phyloP scores from a whole-genome alignment of 2,113 vertebrate species.

The Poicephalus gulielmi region DNA sequence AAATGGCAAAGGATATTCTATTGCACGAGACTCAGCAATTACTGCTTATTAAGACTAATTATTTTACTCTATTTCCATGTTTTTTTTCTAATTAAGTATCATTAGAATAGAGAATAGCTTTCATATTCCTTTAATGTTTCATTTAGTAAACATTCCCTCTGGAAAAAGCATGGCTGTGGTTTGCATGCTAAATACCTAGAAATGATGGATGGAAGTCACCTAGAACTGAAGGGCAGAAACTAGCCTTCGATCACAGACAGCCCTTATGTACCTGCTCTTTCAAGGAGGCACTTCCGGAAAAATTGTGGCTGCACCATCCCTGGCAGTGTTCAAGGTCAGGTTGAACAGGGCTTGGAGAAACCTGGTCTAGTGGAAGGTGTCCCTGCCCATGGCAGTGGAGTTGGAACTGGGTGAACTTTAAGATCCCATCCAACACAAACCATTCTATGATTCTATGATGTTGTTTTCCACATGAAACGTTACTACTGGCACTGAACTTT shows the following conservation, averaged over 20 bases:
- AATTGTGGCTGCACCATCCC: not conserved
- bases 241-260: not conserved
- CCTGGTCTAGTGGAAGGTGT: not conserved
- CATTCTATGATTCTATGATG: not conserved
- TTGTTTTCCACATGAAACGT: not conserved
- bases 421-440: not conserved
- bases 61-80: slow-evolving; percentile 46
- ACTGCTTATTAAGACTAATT: slow-evolving; percentile 57
- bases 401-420: not conserved
- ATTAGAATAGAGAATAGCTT: slow-evolving; percentile 44
- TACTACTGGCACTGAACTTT: not conserved
- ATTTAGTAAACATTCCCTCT: slow-evolving; percentile 48
- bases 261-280: not conserved
- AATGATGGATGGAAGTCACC: not conserved
- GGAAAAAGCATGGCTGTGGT: not conserved
- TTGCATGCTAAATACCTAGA: slow-evolving; percentile 9
- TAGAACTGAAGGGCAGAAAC: not conserved
- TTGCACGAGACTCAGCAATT: slow-evolving; percentile 42
- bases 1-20: not conserved
- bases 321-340: not conserved
- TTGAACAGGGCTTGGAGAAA: not conserved
- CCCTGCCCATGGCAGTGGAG: not conserved
- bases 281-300: not conserved
- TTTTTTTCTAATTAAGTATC: slow-evolving; percentile 35
- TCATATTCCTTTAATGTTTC: slow-evolving; percentile 44